Base-by-base conservation (phyloP, 2,797 vertebrate species). In the Gorsachius magnificus region DNA sequence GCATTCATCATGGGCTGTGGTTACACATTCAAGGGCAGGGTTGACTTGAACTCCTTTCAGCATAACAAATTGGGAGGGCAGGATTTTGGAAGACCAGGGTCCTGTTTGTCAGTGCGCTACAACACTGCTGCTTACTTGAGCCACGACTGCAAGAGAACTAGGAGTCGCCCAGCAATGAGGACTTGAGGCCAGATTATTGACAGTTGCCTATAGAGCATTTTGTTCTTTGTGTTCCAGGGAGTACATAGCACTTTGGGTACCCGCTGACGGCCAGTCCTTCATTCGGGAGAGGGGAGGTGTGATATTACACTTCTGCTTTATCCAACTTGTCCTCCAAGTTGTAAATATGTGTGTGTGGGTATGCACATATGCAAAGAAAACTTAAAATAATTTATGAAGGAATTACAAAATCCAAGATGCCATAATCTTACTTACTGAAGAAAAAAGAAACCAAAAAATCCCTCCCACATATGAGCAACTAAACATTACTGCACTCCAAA, bases 351-450 rank as follows among this genome's bases (percentile, higher is more conserved):
- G 90, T 89, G 89, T 92, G 93, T 20, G 95, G 90, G 96, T 93
- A 94, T 92, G 92, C 92, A 94, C 92, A 96, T 93, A 97, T 94
- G 93, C 89, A 95, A 95, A 89, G 94, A 93, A 95, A 95, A 82
- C 89, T 95, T 95, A 95, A 97, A 97, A 96, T 95, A 96, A 95
- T 96, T 93, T 95, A 93, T 87, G 81, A 93, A 96, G 78, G 45
- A 90, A 93, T 87, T 95, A 63, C 16, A 93, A 90, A 93, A 90
- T 76, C 41, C 71, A 80, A 95, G 61, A 87, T 89, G 65, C 22
- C 25, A 31, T 84, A 87, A 90, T 72, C 33, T 74, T 84, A 38
- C 45, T 91, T 89, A 82, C 63, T 84, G 65, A 66, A 93, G 51
- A 53, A 80, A 79, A 57, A 90, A 78, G 18, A 85, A 83, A 26